Percentiles rank a stretch among this genome's conserved stretches.
phyloP scores from a whole-genome alignment of 2,113 vertebrate species.

The Colossoma macropomum region DNA sequence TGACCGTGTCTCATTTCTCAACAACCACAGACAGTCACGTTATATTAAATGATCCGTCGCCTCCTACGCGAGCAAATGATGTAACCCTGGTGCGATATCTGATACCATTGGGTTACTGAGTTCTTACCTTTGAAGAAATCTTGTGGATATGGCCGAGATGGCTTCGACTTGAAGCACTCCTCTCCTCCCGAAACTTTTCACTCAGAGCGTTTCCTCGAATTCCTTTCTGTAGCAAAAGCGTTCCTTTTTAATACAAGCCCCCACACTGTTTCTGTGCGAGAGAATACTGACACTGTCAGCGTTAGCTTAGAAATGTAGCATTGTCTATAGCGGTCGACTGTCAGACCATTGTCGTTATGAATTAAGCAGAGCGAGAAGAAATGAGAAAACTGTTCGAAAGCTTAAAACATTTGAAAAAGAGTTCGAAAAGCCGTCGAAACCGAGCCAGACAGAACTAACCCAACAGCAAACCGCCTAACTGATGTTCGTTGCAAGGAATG shows the following conservation, averaged over 20 bases:
- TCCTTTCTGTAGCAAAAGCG: conserved; percentile 52
- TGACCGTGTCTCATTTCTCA: conserved; percentile 36
- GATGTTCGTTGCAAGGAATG: conserved; percentile 59
- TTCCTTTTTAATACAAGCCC: conserved; percentile 21
- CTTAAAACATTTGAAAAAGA: conserved; percentile 32
- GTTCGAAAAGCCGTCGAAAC: conserved; percentile 33
- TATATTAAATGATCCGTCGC: conserved; percentile 18
- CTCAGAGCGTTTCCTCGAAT: conserved; percentile 60
- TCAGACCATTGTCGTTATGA: conserved; percentile 71
- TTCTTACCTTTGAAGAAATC: conserved; percentile 74
- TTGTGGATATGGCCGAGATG: conserved; percentile 63
- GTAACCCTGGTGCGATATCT: conserved; percentile 22
- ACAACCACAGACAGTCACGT: conserved; percentile 1
- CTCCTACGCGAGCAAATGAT: conserved; percentile 12
- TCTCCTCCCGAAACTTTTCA: conserved; percentile 74
- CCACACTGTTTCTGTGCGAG: background rate
- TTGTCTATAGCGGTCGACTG: conserved; percentile 65
- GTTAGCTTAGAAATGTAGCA: conserved; percentile 33
- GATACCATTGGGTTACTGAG: conserved; percentile 13
- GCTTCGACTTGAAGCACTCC: conserved; percentile 58
- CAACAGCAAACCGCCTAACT: conserved; percentile 45
- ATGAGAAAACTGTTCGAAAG: conserved; percentile 25
- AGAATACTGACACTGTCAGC: conserved; percentile 25
- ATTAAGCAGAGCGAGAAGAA: conserved; percentile 53
- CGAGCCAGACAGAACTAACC: conserved; percentile 36